Conservation (phyloP, 2,888 invertebrate species). For the Trilocha varians region DNA sequence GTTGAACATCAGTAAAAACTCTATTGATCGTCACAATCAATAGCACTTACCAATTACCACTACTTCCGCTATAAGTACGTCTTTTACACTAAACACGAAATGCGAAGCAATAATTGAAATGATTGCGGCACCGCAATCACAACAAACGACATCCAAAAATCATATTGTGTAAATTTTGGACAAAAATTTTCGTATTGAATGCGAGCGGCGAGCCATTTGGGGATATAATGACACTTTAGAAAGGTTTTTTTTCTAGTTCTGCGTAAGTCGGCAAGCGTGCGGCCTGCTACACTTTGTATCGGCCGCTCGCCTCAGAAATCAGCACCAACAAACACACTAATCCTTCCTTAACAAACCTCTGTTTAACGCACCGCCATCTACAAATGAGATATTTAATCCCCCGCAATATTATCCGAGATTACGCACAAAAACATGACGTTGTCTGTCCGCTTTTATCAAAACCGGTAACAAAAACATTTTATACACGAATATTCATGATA, state of each 20-base stretch:
- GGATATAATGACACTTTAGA: slow-evolving; percentile 30
- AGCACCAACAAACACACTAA: slow-evolving; percentile 51
- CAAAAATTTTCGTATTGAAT: slow-evolving; percentile 17
- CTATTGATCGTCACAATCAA: too few species aligned
- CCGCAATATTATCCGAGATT: slow-evolving; percentile 59
- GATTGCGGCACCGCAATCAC: slow-evolving; percentile 9
- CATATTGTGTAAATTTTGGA: slow-evolving; percentile 20
- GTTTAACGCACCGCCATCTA: slow-evolving; percentile 53
- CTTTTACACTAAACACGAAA: too few species aligned
- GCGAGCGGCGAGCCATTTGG: slow-evolving; percentile 14
- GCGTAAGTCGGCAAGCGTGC: slow-evolving; percentile 39
- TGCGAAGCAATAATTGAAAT: too few species aligned
- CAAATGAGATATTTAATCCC: slow-evolving; percentile 58
- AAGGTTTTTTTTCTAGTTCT: slow-evolving; percentile 39
- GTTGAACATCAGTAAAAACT: too few species aligned
- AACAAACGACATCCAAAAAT: slow-evolving; percentile 14
- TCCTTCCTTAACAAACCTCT: slow-evolving; percentile 54
- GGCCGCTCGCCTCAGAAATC: slow-evolving; percentile 28
- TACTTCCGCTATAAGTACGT: too few species aligned
- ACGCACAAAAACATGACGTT: slow-evolving; percentile 41
- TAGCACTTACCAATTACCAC: too few species aligned
- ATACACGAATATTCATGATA: slow-evolving; percentile 20
- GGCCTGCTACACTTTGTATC: slow-evolving; percentile 31
- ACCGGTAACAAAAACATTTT: slow-evolving; percentile 23
- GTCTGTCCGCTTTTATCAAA: slow-evolving; percentile 36